Base-by-base conservation (phyloP, 1,140 invertebrate genomes). In the Coptotermes formosanus region DNA sequence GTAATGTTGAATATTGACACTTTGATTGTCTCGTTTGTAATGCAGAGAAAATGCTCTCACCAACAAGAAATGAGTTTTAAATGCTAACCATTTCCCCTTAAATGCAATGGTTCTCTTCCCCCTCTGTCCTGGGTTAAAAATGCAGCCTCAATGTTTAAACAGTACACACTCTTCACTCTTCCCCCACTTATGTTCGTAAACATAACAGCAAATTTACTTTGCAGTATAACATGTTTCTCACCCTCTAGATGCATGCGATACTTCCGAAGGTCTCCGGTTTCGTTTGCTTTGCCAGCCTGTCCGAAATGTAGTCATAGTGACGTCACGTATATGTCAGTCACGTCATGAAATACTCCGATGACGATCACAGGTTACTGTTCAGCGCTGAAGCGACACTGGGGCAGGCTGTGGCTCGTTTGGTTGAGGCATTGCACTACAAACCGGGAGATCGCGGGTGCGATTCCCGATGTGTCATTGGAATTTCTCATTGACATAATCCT, bases 201-300 rank as follows among this genome's bases (percentile, higher is more conserved):
- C n/a, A 30, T 75, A 75, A 75, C n/a, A 75, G 64, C 64, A 75
- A 75, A 75, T 75, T 75, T 75, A 30, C 64, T 75, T 75, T 75
- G 25, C 64, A 75, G 64, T 25, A 30, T 75, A 6, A 75, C n/a
- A 75, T 75, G 64, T 75, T n/a, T 75, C 25, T 75, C 64, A 25
- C 64, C 64, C 64, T 75, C 25, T n/a, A n/a, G 16, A 12, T 14
- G n/a, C 9, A 8, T n/a, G 64, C 8, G 9, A 64, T 23, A 64
- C 64, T 30, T 30, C 55, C 64, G 25, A 75, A 16, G 25, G 64
- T 75, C 7, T 75, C 64, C n/a, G 64, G n/a, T 75, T 75, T 75
- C 64, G 64, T 75, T 75, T 75, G 25, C n/a, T 75, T 16, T 75
- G n/a, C 2, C 64, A 75, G 6, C 25, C 8, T 75, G n/a, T 30